Conservation (phyloP, 2,113 vertebrate genomes). For the Junco hyemalis region DNA sequence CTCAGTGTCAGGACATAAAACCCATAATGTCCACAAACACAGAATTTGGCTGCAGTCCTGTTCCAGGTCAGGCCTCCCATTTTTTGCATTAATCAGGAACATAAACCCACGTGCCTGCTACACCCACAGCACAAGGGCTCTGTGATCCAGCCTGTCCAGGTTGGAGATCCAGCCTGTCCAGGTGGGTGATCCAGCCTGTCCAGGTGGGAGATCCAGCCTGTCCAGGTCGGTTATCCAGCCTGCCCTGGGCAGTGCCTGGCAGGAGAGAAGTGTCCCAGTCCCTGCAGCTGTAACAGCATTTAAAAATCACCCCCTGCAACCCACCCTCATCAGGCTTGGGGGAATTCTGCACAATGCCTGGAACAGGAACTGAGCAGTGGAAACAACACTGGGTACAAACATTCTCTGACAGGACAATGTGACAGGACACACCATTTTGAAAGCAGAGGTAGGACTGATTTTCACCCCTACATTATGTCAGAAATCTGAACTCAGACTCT, state of each 20-base stretch:
- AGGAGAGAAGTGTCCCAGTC: neutral
- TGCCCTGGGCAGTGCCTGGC: fast-evolving
- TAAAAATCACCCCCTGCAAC: neutral
- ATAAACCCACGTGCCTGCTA: neutral
- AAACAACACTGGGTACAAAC: neutral
- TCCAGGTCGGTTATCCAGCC: too few species aligned
- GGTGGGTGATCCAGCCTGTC: too few species aligned
- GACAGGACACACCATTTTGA: neutral
- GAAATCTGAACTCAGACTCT: neutral
- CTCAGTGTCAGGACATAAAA: neutral
- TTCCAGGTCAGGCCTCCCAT: neutral
- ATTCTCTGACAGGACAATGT: neutral
- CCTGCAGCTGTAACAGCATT: neutral
- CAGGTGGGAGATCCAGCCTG: too few species aligned
- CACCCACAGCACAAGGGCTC: fast-evolving
- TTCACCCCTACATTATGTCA: neutral
- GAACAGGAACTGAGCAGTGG: neutral
- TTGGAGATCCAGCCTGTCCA: too few species aligned
- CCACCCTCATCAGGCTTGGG: neutral
- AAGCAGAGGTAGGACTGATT: neutral
- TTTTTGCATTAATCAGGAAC: neutral
- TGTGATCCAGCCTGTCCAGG: neutral
- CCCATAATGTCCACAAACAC: neutral
- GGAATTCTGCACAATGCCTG: neutral
- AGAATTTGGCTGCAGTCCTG: neutral